Percentiles rank a stretch among this genome's conserved stretches.
Evolutionary conservation across 2,113 vertebrate species (phyloP).

Genomic region (Penelope pileata): DNA sequence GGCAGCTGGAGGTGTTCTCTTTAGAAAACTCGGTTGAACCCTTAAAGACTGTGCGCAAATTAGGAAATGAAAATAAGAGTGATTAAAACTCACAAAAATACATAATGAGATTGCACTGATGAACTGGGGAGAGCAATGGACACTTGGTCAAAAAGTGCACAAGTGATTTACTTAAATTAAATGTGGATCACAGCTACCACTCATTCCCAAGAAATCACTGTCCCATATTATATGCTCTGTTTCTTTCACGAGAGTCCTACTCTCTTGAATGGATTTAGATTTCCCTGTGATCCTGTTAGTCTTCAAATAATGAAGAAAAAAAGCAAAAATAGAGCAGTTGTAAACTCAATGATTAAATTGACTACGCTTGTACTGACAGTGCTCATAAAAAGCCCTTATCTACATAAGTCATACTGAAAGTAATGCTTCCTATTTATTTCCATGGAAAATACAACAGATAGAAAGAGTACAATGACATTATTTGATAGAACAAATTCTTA

Average conservation of each 20-base stretch:
- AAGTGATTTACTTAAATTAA: neutral
- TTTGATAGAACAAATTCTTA: too few species aligned
- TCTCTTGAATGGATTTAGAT: neutral
- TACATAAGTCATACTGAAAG: neutral
- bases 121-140: neutral
- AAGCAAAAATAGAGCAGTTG: neutral
- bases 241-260: neutral
- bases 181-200: neutral
- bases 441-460: too few species aligned
- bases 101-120: neutral
- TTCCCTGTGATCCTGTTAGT: neutral
- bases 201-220: neutral
- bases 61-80: neutral
- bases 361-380: neutral
- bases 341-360: neutral
- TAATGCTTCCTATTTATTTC: too few species aligned
- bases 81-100: neutral
- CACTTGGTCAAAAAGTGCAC: neutral
- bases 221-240: neutral
- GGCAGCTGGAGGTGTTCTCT: neutral
- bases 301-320: neutral
- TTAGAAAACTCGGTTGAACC: neutral
- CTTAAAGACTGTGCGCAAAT: neutral
- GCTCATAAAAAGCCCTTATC: neutral
- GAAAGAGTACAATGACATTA: too few species aligned